Base-by-base conservation (phyloP, 1,140 invertebrate genomes). In the Heliconius congener region DNA sequence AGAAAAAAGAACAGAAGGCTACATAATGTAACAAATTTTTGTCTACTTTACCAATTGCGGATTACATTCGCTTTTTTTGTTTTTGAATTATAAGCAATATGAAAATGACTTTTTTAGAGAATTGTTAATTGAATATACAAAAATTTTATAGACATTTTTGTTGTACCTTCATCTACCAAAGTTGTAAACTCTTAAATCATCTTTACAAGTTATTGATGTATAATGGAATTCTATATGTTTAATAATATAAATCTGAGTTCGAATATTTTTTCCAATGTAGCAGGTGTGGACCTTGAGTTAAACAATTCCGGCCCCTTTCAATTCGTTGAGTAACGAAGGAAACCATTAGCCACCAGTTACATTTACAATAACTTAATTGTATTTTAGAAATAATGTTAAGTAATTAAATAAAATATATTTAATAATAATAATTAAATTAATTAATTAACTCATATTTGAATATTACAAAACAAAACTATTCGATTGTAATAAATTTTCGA, bases 221-320 rank as follows among this genome's bases (percentile, higher is more conserved):
- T n/a, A 66, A 30, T 9, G 11, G 9, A 66, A 30, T 30, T 66
- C 8, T 66, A 66, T 66, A 66, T 66, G 13, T 0, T 66, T 27
- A 39, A 39, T 42, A n/a, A 39, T n/a, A 19, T 39, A 19, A 72
- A 39, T 39, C 70, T 19, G 42, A 55, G 13, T 52, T 71, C 79
- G 42, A 77, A 80, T 71, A 77, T 81, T 78, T 78, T 77, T 77
- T 73, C 27, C n/a, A 57, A 16, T 70, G 55, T 70, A 73, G 80
- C 84, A 87, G 82, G 82, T 84, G 75, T 81, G 84, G 84, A 83
- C 90, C 91, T 93, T 90, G 90, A 90, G 86, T 81, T 86, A 80
- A 85, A 87, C 86, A 86, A 85, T 88, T 89, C 88, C 89, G 89
- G 89, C 88, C 85, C 84, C 91, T 89, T 92, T 92, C 91, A 89